Evolutionary conservation across 1,140 invertebrate species (phyloP), one percentile per base, ranked within the genome.

Genomic region (Luehdorfia chinensis): DNA sequence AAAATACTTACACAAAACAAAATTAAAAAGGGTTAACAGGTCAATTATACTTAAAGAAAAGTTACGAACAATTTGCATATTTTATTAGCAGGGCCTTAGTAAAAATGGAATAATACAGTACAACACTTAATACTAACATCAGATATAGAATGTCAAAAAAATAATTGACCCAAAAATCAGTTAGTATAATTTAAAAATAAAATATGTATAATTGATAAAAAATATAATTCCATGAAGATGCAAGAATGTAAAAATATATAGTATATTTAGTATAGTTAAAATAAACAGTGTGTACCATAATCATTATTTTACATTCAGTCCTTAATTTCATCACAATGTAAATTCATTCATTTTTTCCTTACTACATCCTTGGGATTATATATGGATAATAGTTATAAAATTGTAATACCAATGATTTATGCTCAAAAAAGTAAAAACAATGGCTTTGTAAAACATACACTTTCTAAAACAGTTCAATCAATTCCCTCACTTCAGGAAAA

Each of bases 21-120:
- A 4, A 15, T 27, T 18, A 19, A n/a, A n/a, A 30, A 14, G 39
- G 15, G 14, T 30, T 30, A 18, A 30, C n/a, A 28, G 13, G 27
- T 28, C 15, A 8, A 5, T 19, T 28, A 6, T 30, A 13, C 16
- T 48, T 18, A 16, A 23, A 16, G 21, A 6, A 53, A 50, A 60
- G 36, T 31, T 60, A 63, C 50, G 31, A 72, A 68, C 57, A 73
- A 65, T 57, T 59, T 55, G 61, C 37, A 58, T 58, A 55, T 60
- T 75, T 75, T 71, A 66, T 73, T 66, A 70, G 58, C 39, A 50
- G 46, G 44, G 11, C 50, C 49, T 67, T 51, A 52, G 61, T 62
- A 64, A 71, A 68, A 78, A 73, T 77, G 75, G 70, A 81, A 84
- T 84, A 80, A 76, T 78, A 83, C 71, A 84, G 69, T 76, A 83